Evolutionary conservation across 1,140 invertebrate genomes (phyloP), one percentile per base, ranked within the genome.

Genomic region (Caenorhabditis latens): DNA sequence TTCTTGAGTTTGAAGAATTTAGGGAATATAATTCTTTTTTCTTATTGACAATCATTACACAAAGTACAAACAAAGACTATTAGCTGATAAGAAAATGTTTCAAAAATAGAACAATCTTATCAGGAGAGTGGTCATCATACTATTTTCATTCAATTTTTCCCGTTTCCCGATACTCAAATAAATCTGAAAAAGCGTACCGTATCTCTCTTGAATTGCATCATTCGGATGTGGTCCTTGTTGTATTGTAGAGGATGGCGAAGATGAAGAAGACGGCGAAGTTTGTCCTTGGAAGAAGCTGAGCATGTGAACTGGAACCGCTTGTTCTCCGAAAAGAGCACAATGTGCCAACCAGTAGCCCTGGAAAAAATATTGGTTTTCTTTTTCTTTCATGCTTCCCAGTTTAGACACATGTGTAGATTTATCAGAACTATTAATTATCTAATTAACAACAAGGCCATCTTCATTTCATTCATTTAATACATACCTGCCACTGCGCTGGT

Each of bases 201-300:
- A 79, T 79, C 46, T 79, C 46, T 79, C 71, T 8, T 79, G 71
- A 79, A 79, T 79, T n/a, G 32, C 13, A 11, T 79, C 71, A 79
- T 79, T 79, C 24, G 71, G 71, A 50, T 79, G 71, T 13, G 71
- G 71, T 24, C 71, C 71, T 4, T n/a, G 9, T 9, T 14, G n/a
- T 24, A 24, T 11, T 11, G 46, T 11, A 4, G 71, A 50, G 5
- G 71, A 43, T 14, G 71, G 46, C 1, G 71, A 79, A 2, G 71
- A 48, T 4, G 71, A 79, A 4, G 67, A 75, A 6, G 67, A 75
- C 9, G 71, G 46, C 9, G 71, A 50, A 2, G 21, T 21, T n/a
- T 79, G 71, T 32, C 71, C 71, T 79, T 79, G 71, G 71, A 79
- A 79, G 71, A 79, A 79, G 46, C 71, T 79, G 43, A 79, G 71